A percentile compares a stretch with the other conserved stretches of the same genome.
Evolutionary conservation across 1,140 invertebrate species (phyloP).

Genomic region (Mercenaria mercenaria): DNA sequence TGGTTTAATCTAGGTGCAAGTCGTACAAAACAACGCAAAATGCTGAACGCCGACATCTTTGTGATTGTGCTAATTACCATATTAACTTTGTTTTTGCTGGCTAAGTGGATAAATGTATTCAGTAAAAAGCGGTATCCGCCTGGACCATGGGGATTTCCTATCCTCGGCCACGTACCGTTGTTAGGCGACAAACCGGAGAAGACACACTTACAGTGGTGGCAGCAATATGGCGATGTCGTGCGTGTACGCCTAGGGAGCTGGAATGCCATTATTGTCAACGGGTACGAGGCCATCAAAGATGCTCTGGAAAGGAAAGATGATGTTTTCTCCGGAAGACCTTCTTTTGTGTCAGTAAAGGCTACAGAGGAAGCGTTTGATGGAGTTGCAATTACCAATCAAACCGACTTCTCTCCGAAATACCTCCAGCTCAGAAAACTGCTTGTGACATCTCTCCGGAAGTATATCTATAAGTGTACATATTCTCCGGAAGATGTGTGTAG

Average conservation of each 20-base stretch:
- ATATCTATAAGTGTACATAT: neutral
- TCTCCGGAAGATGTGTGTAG: neutral
- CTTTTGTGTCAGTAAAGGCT: slow-evolving; percentile 1
- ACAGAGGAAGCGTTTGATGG: neutral
- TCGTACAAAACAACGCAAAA: too few species aligned
- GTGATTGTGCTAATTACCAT: too few species aligned
- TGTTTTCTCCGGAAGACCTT: slow-evolving; percentile 33
- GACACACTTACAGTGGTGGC: neutral
- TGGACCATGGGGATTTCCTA: neutral
- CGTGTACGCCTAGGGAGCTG: slow-evolving; percentile 52
- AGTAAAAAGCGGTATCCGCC: neutral
- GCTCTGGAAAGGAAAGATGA: slow-evolving; percentile 8
- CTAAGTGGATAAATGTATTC: too few species aligned
- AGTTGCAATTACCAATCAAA: neutral
- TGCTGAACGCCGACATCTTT: too few species aligned
- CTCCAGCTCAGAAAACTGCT: neutral
- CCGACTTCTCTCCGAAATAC: neutral
- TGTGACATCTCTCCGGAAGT: neutral
- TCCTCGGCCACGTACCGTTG: neutral
- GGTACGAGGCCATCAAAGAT: slow-evolving; percentile 6
- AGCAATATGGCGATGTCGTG: slow-evolving; percentile 60
- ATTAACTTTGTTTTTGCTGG: too few species aligned
- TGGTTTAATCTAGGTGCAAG: too few species aligned
- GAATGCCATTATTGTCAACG: slow-evolving; percentile 37
- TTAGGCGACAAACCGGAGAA: neutral